These are phyloP conservation scores for Adelges cooleyi DNA, from an alignment of 1,140 invertebrate genomes.

Conservation along the genomic window DNA sequence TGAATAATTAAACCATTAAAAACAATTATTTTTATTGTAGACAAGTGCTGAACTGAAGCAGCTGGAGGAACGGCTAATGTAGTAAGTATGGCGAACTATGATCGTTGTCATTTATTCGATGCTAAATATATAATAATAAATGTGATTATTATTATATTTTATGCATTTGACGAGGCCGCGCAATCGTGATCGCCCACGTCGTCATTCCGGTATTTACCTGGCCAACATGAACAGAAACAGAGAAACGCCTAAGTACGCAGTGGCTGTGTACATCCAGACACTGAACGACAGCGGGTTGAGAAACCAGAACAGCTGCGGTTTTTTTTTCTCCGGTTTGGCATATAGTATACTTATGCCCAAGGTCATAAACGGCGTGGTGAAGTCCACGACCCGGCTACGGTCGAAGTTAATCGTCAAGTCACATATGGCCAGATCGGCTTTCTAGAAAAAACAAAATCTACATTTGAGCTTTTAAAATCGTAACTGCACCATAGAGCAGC, in stretches of 20 bases:
- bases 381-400: constrained; percentile 70
- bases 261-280: constrained; percentile 94
- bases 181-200: not conserved
- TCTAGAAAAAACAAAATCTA: constrained; percentile 50
- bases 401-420: constrained; percentile 86
- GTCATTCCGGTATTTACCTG: constrained; percentile 46
- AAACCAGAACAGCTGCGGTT: constrained; percentile 85
- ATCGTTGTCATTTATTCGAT: not conserved
- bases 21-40: no score
- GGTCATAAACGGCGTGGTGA: constrained; percentile 85
- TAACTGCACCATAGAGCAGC: no score
- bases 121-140: no score
- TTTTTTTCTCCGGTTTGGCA: constrained; percentile 78
- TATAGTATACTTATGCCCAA: constrained; percentile 81
- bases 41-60: no score
- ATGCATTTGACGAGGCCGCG: not conserved
- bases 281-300: constrained; percentile 83
- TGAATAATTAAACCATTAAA: no score
- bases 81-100: constrained; percentile 14
- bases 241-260: constrained; percentile 84
- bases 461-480: no score
- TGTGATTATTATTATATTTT: not conserved
- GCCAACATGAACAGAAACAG: constrained; percentile 85
- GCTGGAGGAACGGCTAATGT: no score
- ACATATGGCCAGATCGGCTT: constrained; percentile 81